Evolutionary conservation across 2,797 vertebrate genomes (phyloP).

Genomic region (Hydrocynus forskahlii): DNA sequence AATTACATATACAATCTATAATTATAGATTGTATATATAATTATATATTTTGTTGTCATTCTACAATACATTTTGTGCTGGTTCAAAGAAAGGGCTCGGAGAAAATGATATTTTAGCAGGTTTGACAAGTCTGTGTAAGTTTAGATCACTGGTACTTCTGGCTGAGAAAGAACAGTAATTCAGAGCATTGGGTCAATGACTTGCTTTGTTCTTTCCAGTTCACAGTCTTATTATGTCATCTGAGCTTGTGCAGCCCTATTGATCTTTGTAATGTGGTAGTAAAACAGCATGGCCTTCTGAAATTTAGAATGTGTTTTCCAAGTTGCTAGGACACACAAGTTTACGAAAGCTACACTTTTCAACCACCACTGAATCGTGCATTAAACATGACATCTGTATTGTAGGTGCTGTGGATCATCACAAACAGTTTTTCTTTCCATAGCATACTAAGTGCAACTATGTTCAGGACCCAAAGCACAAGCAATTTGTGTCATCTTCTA

Average conservation of each 20-base stretch:
- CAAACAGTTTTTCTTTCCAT: not conserved
- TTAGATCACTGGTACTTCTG: not conserved
- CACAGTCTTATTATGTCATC: conserved; percentile 68
- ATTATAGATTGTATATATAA: too few relatives aligned
- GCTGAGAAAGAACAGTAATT: not conserved
- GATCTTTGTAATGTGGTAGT: conserved; percentile 63
- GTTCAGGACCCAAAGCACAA: too few relatives aligned
- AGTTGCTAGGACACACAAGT: conserved; percentile 37
- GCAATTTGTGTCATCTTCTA: not conserved
- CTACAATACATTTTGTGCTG: not conserved
- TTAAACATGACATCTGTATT: not conserved
- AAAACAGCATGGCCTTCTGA: conserved; percentile 9
- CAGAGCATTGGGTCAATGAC: conserved; percentile 38
- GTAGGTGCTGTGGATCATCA: not conserved
- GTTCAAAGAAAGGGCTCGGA: not conserved
- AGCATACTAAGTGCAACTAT: not conserved
- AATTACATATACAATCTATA: not conserved
- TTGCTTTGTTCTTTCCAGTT: conserved; percentile 48
- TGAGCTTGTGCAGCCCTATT: conserved; percentile 68
- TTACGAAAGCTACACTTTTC: too few relatives aligned
- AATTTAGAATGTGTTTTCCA: conserved; percentile 27
- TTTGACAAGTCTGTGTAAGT: not conserved
- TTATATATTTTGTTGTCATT: not conserved
- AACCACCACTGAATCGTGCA: too few relatives aligned
- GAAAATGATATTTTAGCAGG: not conserved